Evolutionary conservation across 2,113 vertebrate genomes (phyloP).

Genomic region (Solea solea): DNA sequence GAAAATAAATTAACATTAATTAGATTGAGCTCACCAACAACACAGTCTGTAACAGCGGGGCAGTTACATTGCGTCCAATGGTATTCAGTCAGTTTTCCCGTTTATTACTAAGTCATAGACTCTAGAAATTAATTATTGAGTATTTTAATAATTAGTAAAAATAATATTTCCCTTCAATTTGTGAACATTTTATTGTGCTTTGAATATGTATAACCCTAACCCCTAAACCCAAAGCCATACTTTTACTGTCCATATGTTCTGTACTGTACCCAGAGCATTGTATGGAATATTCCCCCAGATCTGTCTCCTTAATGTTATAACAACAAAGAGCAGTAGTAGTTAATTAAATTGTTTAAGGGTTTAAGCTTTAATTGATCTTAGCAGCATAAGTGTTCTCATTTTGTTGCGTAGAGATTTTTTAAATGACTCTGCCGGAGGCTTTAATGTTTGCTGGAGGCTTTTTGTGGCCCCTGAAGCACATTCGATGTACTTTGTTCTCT

Average conservation of each 20-base stretch:
- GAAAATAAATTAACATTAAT: conserved; percentile 51
- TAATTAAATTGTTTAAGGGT: conserved; percentile 37
- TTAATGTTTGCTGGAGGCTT: conserved; percentile 60
- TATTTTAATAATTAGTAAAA: conserved; percentile 11
- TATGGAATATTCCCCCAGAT: conserved; percentile 20
- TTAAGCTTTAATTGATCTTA: conserved; percentile 50
- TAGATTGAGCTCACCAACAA: conserved; percentile 41
- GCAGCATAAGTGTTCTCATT: conserved; percentile 45
- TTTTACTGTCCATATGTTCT: not conserved
- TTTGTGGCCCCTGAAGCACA: conserved; percentile 53
- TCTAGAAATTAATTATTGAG: conserved; percentile 3
- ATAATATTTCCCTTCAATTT: not conserved
- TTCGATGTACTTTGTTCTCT: conserved; percentile 38
- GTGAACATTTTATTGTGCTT: not conserved
- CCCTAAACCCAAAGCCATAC: not conserved
- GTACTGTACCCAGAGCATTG: not conserved
- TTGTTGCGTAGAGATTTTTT: conserved; percentile 47
- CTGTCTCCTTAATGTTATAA: conserved; percentile 9
- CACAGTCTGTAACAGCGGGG: conserved; percentile 14
- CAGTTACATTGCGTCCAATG: conserved; percentile 1
- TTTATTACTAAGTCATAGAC: conserved; percentile 14
- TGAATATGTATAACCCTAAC: not conserved
- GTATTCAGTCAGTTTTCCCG: not conserved
- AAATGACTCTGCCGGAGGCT: conserved; percentile 56
- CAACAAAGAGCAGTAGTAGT: conserved; percentile 32